These are phyloP conservation scores for Sminthurides bifidus DNA, from an alignment of 1,140 invertebrate species.

Conservation along the genomic window DNA sequence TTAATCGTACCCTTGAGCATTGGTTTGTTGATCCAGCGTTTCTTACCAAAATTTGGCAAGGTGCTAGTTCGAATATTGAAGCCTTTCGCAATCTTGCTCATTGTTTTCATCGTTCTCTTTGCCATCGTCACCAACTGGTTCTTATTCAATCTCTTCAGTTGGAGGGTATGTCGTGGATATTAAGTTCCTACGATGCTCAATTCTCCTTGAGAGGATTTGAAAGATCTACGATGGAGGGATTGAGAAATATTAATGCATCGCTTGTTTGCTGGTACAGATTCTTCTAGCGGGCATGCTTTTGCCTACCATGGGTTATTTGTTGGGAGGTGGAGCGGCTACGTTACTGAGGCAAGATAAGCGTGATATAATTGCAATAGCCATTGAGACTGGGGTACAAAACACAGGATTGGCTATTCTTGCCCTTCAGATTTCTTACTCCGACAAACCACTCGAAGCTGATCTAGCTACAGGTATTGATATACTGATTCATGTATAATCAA, in stretches of 20 bases:
- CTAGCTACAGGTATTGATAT: conserved; percentile 55
- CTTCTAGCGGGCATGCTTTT: conserved; percentile 66
- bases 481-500: neutral
- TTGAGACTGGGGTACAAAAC: conserved; percentile 91
- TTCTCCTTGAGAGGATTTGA: conserved; percentile 34
- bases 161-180: conserved; percentile 52
- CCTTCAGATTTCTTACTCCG: conserved; percentile 48
- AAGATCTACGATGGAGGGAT: conserved; percentile 45
- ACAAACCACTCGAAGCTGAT: conserved; percentile 65
- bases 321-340: conserved; percentile 52
- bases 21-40: conserved; percentile 61
- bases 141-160: conserved; percentile 78
- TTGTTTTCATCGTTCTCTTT: conserved; percentile 84
- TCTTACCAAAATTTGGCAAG: conserved; percentile 50
- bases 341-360: conserved; percentile 47
- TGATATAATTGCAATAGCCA: conserved; percentile 71
- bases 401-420: conserved; percentile 63
- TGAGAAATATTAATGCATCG: neutral
- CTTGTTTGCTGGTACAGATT: conserved; percentile 48
- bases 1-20: conserved; percentile 72
- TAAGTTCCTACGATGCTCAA: conserved; percentile 43
- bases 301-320: conserved; percentile 74
- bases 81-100: conserved; percentile 67
- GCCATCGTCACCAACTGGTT: conserved; percentile 82
- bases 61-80: conserved; percentile 69